These are phyloP conservation scores for Calameuta filiformis DNA, from an alignment of 2,888 invertebrate species.

Conservation along the genomic window DNA sequence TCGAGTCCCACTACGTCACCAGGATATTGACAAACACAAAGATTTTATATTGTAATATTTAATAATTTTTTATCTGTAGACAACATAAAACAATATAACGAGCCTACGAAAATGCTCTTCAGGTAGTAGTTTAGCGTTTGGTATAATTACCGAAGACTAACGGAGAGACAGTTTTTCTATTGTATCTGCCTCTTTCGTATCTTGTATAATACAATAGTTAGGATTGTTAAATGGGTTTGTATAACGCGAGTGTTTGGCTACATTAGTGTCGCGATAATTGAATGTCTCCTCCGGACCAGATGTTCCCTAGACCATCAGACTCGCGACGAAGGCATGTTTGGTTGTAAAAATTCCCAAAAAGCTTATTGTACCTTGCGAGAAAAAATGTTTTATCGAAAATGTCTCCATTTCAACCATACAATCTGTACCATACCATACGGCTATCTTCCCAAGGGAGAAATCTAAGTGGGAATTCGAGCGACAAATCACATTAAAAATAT, in stretches of 20 bases:
- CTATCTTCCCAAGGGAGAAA: not conserved
- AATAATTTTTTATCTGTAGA: not conserved
- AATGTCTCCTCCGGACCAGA: not conserved
- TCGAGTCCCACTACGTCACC: constrained; percentile 49
- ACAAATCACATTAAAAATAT: too few relatives aligned
- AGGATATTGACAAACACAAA: constrained; percentile 37
- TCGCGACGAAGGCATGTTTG: not conserved
- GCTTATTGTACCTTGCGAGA: not conserved
- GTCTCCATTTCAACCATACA: not conserved
- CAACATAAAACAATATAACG: not conserved
- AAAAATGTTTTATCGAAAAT: not conserved
- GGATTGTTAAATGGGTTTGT: not conserved
- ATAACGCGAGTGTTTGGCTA: not conserved
- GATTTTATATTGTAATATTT: not conserved
- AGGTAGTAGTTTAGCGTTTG: not conserved
- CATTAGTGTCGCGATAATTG: not conserved
- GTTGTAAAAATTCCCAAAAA: constrained; percentile 5
- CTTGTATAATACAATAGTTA: not conserved
- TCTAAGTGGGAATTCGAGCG: not conserved
- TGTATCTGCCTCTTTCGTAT: too few relatives aligned
- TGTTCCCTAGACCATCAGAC: not conserved
- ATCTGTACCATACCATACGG: not conserved
- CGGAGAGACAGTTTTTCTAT: not conserved
- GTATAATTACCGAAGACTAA: not conserved
- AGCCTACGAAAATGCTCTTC: not conserved